These are phyloP conservation scores for Lateolabrax maculatus DNA, from an alignment of 2,797 vertebrate genomes.

Conservation along the genomic window DNA sequence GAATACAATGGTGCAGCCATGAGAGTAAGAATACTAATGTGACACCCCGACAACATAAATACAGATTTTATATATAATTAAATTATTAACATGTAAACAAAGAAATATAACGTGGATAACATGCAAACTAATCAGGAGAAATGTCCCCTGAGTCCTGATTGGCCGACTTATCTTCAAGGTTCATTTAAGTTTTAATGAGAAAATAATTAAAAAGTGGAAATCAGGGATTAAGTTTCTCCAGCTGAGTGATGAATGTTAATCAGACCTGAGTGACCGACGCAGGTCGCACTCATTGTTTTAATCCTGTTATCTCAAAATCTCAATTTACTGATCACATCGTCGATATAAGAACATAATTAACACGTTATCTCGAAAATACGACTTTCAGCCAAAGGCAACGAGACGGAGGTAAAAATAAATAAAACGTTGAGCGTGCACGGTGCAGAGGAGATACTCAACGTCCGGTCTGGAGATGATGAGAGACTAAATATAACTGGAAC, in stretches of 20 bases:
- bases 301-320: neutral
- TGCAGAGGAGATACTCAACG: neutral
- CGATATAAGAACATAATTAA: conserved; percentile 10
- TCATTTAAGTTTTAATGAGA: neutral
- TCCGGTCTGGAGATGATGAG: conserved; percentile 1
- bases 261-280: neutral
- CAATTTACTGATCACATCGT: neutral
- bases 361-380: neutral
- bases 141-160: neutral
- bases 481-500: neutral
- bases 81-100: neutral
- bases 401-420: neutral
- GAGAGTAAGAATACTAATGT: neutral
- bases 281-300: neutral
- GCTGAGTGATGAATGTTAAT: neutral
- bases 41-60: neutral
- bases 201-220: neutral
- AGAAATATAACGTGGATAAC: neutral
- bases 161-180: neutral
- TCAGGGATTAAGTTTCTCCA: neutral
- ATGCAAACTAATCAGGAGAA: neutral
- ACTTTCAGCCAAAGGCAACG: neutral
- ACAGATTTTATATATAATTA: too few species aligned
- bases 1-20: too few species aligned
- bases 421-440: neutral